These are phyloP conservation scores for Heteromormyrus szaboi DNA, from an alignment of 2,797 vertebrate species.

Conservation along the genomic window DNA sequence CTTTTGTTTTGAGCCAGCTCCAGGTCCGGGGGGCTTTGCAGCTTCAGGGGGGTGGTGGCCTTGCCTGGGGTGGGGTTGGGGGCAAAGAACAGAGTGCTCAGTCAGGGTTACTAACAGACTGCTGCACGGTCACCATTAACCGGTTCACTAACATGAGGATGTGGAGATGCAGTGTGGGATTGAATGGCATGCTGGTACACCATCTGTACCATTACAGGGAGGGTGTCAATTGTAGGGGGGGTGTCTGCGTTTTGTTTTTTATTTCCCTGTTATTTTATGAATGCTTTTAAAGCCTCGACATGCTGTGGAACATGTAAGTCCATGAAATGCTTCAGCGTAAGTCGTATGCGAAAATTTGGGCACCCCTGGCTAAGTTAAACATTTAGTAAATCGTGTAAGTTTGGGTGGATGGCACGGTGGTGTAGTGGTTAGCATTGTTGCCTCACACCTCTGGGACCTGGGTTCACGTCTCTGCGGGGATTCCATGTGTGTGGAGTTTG, in stretches of 20 bases:
- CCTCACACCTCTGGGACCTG: background rate
- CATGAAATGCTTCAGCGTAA: background rate
- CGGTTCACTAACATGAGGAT: slow-evolving; percentile 2
- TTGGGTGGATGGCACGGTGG: background rate
- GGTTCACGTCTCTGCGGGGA: background rate
- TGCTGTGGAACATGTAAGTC: background rate
- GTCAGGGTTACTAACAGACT: slow-evolving; percentile 12
- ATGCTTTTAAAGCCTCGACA: background rate
- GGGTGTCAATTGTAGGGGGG: background rate
- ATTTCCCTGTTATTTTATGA: background rate
- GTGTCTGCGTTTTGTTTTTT: background rate
- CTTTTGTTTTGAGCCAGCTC: slow-evolving; percentile 19
- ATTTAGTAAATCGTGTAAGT: background rate
- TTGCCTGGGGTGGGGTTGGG: background rate
- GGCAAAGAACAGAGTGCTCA: background rate
- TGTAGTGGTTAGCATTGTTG: background rate
- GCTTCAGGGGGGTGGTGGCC: background rate
- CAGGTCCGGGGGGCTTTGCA: background rate
- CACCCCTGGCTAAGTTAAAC: background rate
- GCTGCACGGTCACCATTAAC: slow-evolving; percentile 11
- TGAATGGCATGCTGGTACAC: background rate
- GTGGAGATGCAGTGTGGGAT: background rate
- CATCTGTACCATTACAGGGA: background rate
- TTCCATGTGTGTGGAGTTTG: background rate
- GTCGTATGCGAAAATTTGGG: background rate